Evolutionary conservation across 2,888 invertebrate genomes (phyloP).

Genomic region (Corbicula japonica): DNA sequence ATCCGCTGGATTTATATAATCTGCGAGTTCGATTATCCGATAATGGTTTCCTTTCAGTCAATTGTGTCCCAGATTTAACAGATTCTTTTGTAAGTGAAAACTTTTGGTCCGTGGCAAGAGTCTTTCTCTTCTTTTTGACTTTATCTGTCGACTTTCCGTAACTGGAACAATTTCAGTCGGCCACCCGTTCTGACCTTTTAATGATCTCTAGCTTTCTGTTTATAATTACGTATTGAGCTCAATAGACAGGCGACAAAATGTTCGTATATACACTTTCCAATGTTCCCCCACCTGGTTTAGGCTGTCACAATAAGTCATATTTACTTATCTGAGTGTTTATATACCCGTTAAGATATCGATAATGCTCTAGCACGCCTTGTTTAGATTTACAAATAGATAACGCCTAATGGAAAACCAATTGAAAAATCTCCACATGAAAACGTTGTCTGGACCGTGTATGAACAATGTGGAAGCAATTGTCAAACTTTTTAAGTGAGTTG

Average conservation of each 20-base stretch:
- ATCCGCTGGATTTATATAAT: too few species aligned
- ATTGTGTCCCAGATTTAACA: too few species aligned
- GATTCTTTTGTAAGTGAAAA: conserved; percentile 19
- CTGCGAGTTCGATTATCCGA: too few species aligned
- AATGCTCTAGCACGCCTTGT: conserved; percentile 27
- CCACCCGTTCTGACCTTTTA: conserved; percentile 41
- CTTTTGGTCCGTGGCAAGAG: too few species aligned
- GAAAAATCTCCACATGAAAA: conserved; percentile 1
- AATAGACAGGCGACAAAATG: conserved; percentile 34
- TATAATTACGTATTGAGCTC: conserved; percentile 15
- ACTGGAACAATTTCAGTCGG: conserved; percentile 19
- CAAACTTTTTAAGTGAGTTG: background rate
- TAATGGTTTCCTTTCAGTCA: too few species aligned
- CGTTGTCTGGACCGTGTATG: background rate
- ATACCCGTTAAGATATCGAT: conserved; percentile 38
- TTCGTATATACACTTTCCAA: conserved; percentile 26
- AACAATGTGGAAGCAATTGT: conserved; percentile 10
- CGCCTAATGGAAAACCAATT: conserved; percentile 37
- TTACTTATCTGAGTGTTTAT: conserved; percentile 34
- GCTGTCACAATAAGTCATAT: conserved; percentile 42
- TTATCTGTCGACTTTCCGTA: conserved; percentile 22
- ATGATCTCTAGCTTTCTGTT: conserved; percentile 19
- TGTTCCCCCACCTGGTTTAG: conserved; percentile 39
- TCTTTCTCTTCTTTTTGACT: conserved; percentile 9
- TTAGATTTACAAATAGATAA: conserved; percentile 36